Base-by-base conservation (phyloP, 2,113 vertebrate genomes). In the Calidris pygmaea region DNA sequence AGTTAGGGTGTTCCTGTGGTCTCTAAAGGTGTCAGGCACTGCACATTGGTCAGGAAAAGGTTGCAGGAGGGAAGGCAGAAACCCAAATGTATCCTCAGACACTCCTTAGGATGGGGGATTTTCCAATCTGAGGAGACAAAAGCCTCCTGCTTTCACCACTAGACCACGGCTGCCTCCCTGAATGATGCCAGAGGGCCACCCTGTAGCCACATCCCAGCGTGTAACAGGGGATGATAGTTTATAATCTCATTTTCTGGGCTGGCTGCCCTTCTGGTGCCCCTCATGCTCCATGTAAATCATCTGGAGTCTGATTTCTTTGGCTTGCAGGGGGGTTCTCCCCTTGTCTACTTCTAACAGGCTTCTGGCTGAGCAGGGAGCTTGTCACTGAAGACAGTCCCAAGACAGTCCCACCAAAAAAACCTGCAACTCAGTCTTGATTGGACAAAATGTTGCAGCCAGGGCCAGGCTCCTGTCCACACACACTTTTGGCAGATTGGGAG, bases 161-260 rank as follows among this genome's bases (percentile, higher is more conserved):
- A 94, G 45, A 50, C 68, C 60, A 89, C 0, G 30, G 39, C 81
- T 85, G 74, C 76, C 70, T 93, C 62, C 62, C 23, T 0, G 0
- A 56, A 76, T 79, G 91, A 93, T 89, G 84, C 68, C 81, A 91
- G 56, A 87, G 70, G 94, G 84, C 93, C 96, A 97, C 93, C 94
- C 93, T 73, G 91, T 27, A 97, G 87, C 71, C 84, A 87, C 6
- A 0, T 94, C 89, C 81, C 91, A 94, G 91, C 13, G 1, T 91
- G 87, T 95, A 96, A 94, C 89, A 91, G 87, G 35, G 93, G 77
- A 95, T 95, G 93, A 84, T 81, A 93, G 87, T 85, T 91, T 89
- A 92, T 96, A 96, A 97, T 96, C 96, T 97, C 89, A 94, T 97
- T 96, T 97, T 94, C 91, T 96, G 93, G 84, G 70, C 80, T 95